Percentiles rank a stretch among this genome's conserved stretches.
Evolutionary conservation across 2,113 vertebrate genomes (phyloP).

Genomic region (Austrofundulus limnaeus): DNA sequence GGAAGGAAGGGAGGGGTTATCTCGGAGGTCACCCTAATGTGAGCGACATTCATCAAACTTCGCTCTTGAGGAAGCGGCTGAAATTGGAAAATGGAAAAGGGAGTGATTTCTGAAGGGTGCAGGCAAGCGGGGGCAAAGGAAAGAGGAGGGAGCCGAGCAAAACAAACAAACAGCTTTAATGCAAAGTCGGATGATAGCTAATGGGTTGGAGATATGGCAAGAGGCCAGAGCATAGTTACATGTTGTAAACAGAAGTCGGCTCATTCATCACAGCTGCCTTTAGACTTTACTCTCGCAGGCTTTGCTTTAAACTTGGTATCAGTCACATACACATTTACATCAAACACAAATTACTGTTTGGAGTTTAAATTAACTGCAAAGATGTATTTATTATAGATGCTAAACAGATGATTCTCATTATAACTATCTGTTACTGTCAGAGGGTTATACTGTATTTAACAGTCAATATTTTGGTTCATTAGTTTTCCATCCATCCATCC

Average conservation of each 20-base stretch:
- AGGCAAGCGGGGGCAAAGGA: slow-evolving; percentile 38
- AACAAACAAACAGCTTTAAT: slow-evolving; percentile 65
- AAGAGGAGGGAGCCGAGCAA: slow-evolving; percentile 29
- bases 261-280: slow-evolving; percentile 61
- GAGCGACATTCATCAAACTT: slow-evolving; percentile 77
- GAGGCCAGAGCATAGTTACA: slow-evolving; percentile 55
- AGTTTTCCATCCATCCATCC: no score
- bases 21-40: slow-evolving; percentile 73
- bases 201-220: slow-evolving; percentile 56
- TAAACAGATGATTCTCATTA: no score
- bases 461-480: no score
- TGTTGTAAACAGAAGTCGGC: slow-evolving; percentile 56
- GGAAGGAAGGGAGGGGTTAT: slow-evolving; percentile 70
- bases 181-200: slow-evolving; percentile 57
- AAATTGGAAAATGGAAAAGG: slow-evolving; percentile 73
- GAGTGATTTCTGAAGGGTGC: slow-evolving; percentile 63
- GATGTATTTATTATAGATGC: no score
- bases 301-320: slow-evolving; percentile 39
- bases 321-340: slow-evolving; percentile 11
- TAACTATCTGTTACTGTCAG: no score
- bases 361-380: not conserved
- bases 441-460: no score
- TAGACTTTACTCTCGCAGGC: slow-evolving; percentile 34
- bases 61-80: slow-evolving; percentile 65
- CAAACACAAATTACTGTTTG: not conserved